Conservation (phyloP, 1,140 invertebrate genomes). For the Caenorhabditis remanei region DNA sequence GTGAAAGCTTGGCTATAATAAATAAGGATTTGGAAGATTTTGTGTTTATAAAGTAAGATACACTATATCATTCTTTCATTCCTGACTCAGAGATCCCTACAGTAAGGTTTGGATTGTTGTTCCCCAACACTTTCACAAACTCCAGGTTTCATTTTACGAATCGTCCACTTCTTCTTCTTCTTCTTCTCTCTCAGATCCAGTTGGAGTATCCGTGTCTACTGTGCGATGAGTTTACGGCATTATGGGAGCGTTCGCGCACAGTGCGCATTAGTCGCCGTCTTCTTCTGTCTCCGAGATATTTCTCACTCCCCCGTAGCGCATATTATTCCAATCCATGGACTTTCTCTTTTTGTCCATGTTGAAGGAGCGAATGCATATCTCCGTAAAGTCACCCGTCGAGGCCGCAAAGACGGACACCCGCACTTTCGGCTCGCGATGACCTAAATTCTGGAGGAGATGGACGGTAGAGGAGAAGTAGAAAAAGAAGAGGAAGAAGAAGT, state of each 20-base stretch:
- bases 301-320: slow-evolving; percentile 31
- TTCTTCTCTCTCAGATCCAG: slow-evolving; percentile 5
- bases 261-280: slow-evolving; percentile 40
- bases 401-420: slow-evolving; percentile 44
- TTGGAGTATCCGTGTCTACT: slow-evolving; percentile 3
- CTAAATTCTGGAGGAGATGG: slow-evolving; percentile 6
- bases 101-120: not conserved
- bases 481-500: slow-evolving; percentile 6
- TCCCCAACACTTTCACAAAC: not conserved
- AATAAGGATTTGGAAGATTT: no score
- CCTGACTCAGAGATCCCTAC: no score
- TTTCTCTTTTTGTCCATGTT: slow-evolving; percentile 21
- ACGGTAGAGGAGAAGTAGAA: not conserved
- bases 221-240: slow-evolving; percentile 25
- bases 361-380: slow-evolving; percentile 53
- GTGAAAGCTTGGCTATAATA: not conserved
- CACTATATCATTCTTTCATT: no score
- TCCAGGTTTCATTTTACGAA: not conserved
- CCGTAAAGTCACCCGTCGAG: slow-evolving; percentile 53
- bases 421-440: slow-evolving; percentile 50
- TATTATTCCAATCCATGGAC: slow-evolving; percentile 53
- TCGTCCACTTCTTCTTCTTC: not conserved
- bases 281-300: slow-evolving; percentile 13
- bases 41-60: no score
- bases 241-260: slow-evolving; percentile 43